phyloP scores from a whole-genome alignment of 2,797 vertebrate species.

The Crax fasciolata region DNA sequence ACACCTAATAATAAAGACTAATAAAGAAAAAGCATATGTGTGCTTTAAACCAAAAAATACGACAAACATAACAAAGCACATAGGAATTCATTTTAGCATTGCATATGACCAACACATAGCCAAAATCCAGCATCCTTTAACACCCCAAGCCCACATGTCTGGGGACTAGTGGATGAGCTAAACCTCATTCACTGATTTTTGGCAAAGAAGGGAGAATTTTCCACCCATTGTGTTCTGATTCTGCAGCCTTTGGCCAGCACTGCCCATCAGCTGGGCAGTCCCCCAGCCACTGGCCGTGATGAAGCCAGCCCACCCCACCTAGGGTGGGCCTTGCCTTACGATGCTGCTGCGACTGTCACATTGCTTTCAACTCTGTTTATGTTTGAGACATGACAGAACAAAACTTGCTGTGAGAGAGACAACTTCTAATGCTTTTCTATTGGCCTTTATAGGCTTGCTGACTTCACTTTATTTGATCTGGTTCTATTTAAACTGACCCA shows the following conservation, averaged over 20 bases:
- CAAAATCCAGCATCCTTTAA: neutral
- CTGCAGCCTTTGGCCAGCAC: accelerated
- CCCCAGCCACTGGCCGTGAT: neutral
- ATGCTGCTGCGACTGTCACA: neutral
- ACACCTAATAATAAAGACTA: neutral
- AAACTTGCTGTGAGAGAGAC: neutral
- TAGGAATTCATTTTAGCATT: neutral
- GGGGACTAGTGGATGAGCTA: neutral
- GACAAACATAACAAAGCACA: neutral
- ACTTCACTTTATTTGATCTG: slow-evolving; percentile 9
- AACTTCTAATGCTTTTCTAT: neutral
- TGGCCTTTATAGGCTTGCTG: neutral
- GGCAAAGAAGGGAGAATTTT: neutral
- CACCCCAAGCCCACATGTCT: neutral
- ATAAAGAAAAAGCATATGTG: neutral
- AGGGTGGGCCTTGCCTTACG: neutral
- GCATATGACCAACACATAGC: neutral
- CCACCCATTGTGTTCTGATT: accelerated
- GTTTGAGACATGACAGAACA: slow-evolving; percentile 15
- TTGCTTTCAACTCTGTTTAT: slow-evolving; percentile 2
- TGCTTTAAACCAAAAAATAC: neutral
- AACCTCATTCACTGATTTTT: neutral
- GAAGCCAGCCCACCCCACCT: neutral
- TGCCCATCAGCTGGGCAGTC: neutral
- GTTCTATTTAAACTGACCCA: slow-evolving; percentile 1